phyloP scores from a whole-genome alignment of 2,113 vertebrate species.

The Cynoglossus semilaevis region DNA sequence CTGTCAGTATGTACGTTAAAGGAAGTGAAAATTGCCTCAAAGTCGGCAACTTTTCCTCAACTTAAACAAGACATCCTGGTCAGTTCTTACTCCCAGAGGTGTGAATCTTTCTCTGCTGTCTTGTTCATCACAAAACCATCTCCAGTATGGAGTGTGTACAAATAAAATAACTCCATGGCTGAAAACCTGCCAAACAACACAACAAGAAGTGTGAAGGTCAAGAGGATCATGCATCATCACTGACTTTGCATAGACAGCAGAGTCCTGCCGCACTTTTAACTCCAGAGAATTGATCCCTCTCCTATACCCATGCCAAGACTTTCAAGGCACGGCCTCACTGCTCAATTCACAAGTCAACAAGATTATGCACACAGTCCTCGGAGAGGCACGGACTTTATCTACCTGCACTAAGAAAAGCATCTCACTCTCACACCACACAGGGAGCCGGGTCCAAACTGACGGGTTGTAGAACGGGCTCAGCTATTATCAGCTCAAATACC shows the following conservation, averaged over 20 bases:
- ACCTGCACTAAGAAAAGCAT: constrained; percentile 33
- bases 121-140: neutral
- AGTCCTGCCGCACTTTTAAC: constrained; percentile 63
- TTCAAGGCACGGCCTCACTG: constrained; percentile 44
- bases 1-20: no score
- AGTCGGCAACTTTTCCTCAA: no score
- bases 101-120: neutral
- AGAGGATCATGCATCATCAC: constrained; percentile 59
- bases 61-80: no score
- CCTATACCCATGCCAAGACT: constrained; percentile 59
- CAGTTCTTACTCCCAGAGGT: constrained; percentile 2
- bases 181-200: constrained; percentile 61
- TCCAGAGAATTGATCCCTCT: constrained; percentile 62
- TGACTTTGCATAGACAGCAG: constrained; percentile 64
- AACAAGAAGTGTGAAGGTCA: constrained; percentile 68
- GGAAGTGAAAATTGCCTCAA: no score
- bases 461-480: no score
- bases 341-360: constrained; percentile 46
- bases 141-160: constrained; percentile 2
- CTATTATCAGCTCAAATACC: no score
- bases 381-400: constrained; percentile 15
- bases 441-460: no score
- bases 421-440: constrained; percentile 1
- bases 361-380: constrained; percentile 47
- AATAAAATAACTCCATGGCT: constrained; percentile 14